A percentile compares a stretch with the other conserved stretches of the same genome.
Conservation (phyloP, 1,140 invertebrate genomes). For the Thaumetopoea pityocampa region DNA sequence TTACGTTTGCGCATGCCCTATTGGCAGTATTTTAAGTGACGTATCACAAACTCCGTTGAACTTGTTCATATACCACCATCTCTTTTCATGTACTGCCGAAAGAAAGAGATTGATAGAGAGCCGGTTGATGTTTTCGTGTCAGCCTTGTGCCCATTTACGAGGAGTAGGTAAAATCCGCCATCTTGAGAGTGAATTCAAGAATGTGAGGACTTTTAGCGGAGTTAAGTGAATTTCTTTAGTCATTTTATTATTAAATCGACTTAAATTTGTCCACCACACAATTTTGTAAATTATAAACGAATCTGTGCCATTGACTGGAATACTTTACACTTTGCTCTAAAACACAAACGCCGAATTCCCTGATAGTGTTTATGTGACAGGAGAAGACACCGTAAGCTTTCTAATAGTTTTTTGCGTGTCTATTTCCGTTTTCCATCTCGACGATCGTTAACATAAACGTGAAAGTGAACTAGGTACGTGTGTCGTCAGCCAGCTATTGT, state of each 20-base stretch:
- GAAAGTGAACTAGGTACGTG: constrained; percentile 61
- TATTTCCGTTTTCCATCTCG: constrained; percentile 72
- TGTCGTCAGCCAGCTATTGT: constrained; percentile 33
- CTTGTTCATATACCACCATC: constrained; percentile 61
- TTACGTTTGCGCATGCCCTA: constrained; percentile 66
- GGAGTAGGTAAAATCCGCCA: constrained; percentile 75
- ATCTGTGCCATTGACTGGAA: constrained; percentile 48
- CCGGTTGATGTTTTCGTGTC: constrained; percentile 75
- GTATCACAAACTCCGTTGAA: constrained; percentile 63
- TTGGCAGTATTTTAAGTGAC: constrained; percentile 68
- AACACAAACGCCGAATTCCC: constrained; percentile 66
- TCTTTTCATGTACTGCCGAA: constrained; percentile 53
- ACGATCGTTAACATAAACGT: constrained; percentile 66
- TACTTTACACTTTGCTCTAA: constrained; percentile 42
- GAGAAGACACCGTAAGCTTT: constrained; percentile 73
- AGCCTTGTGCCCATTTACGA: constrained; percentile 76
- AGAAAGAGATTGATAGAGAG: constrained; percentile 69
- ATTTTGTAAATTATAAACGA: constrained; percentile 38
- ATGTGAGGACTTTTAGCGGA: constrained; percentile 71
- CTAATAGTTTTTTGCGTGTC: constrained; percentile 74
- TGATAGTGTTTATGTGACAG: constrained; percentile 75
- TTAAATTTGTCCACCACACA: constrained; percentile 39
- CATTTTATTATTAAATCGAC: constrained; percentile 71
- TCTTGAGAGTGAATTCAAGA: constrained; percentile 76
- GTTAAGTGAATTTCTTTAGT: constrained; percentile 66